phyloP scores from a whole-genome alignment of 2,113 vertebrate species.

The Pungitius pungitius region DNA sequence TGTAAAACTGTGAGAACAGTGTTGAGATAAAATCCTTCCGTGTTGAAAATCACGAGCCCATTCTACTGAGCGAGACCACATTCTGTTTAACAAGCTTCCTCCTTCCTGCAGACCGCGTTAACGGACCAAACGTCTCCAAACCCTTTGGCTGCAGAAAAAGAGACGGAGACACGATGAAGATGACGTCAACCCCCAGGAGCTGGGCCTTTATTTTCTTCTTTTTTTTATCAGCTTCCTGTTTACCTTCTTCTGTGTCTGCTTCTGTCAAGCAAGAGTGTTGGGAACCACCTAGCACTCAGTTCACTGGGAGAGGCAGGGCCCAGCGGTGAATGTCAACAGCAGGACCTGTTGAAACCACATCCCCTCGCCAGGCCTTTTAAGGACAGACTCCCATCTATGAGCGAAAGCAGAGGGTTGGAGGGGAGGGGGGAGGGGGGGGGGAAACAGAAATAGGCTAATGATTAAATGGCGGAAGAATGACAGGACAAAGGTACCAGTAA shows the following conservation, averaged over 20 bases:
- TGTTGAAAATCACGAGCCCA: constrained; percentile 11
- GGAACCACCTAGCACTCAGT: constrained; percentile 63
- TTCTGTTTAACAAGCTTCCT: constrained; percentile 40
- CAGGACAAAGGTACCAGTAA: constrained; percentile 30
- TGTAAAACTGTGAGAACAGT: not conserved
- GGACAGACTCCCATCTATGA: constrained; percentile 47
- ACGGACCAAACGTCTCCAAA: constrained; percentile 35
- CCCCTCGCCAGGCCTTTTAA: constrained; percentile 61
- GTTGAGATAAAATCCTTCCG: not conserved
- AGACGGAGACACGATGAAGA: constrained; percentile 37
- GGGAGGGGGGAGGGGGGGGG: not conserved
- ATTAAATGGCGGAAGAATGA: constrained; percentile 38
- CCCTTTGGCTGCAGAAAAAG: constrained; percentile 14
- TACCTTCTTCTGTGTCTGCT: constrained; percentile 46
- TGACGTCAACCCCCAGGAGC: constrained; percentile 53
- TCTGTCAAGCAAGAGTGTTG: constrained; percentile 41
- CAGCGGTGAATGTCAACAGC: constrained; percentile 34
- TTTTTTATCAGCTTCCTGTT: constrained; percentile 73
- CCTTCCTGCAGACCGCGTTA: constrained; percentile 27
- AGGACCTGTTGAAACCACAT: constrained; percentile 59
- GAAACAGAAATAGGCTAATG: constrained; percentile 5
- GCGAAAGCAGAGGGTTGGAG: constrained; percentile 14
- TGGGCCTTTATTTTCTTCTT: constrained; percentile 1
- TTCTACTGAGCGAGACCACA: constrained; percentile 38
- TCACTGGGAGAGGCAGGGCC: constrained; percentile 40